Base-by-base conservation (phyloP, 2,797 vertebrate genomes). In the Danio choprae region DNA sequence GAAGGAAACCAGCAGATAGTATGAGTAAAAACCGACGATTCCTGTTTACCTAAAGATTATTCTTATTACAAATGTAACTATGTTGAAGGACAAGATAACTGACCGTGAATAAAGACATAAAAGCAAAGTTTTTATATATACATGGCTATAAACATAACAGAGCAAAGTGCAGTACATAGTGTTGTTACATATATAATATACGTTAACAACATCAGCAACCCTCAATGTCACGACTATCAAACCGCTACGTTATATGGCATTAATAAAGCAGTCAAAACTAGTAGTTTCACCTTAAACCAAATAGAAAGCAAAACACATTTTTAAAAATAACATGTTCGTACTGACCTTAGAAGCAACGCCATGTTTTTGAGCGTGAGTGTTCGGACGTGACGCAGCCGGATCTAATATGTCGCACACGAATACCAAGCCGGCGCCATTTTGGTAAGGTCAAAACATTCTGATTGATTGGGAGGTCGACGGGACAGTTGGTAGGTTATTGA, bases 261-360 rank as follows among this genome's bases (percentile, higher is more conserved):
- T 15, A 22, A 51, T 22, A 50, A 0, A 1, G 51, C 4, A 4
- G 5, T 18, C 1, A 62, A 18, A n/a, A 53, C 6, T 8, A 69
- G 12, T 16, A 13, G 4, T 53, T 62, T 51, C 2, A 70, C 48
- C 6, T 20, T 0, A 56, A 38, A 43, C 18, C 53, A 70, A 64
- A 3, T 3, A 53, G 6, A 63, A 29, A 13, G 11, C 15, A 7
- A 63, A 72, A 48, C 15, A 53, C 0, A 5, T 55, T 29, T 36
- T 40, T 59, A 12, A 71, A 44, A 11, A 56, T 0, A 16, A 73
- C 7, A 64, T 56, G 69, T 80, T 80, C 50, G 41, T 46, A 93
- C 94, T 94, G 93, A 95, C 94, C 94, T 95, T 94, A 95, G 48
- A 6, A 94, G 87, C 68, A 94, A 87, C 93, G 93, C 93, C 93